Conservation (phyloP, 2,797 vertebrate species). For the Notamacropus eugenii region DNA sequence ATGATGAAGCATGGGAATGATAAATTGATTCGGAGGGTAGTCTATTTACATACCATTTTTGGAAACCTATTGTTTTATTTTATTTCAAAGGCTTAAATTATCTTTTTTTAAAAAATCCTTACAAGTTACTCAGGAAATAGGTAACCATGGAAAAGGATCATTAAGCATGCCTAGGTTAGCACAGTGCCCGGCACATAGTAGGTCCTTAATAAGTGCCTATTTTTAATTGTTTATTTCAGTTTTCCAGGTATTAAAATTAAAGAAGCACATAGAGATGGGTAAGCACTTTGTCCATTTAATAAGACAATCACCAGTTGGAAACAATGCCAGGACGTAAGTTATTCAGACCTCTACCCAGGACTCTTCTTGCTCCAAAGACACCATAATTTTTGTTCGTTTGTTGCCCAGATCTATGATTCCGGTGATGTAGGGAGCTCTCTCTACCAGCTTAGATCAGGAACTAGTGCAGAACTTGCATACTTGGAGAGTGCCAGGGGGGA, state of each 20-base stretch:
- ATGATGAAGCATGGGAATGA: conserved; percentile 2
- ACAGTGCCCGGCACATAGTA: not conserved
- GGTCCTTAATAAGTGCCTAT: not conserved
- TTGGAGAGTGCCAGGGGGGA: not conserved
- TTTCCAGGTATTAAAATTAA: not conserved
- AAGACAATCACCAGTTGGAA: not conserved
- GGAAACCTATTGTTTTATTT: not conserved
- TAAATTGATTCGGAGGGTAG: not conserved
- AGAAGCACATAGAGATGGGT: not conserved
- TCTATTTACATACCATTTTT: not conserved
- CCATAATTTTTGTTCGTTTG: not conserved
- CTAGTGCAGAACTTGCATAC: not conserved
- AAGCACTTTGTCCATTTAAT: not conserved
- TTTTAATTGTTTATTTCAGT: not conserved
- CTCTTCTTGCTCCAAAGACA: not conserved
- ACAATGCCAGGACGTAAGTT: not conserved
- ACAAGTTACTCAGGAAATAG: not conserved
- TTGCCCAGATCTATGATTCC: not conserved
- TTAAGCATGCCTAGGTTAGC: not conserved
- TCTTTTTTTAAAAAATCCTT: not conserved
- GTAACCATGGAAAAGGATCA: not conserved
- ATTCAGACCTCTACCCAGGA: not conserved
- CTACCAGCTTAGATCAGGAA: not conserved
- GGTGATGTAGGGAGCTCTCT: not conserved
- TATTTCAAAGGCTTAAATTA: not conserved